These are phyloP conservation scores for Philaenus spumarius DNA, from an alignment of 1,140 invertebrate genomes.

Conservation along the genomic window DNA sequence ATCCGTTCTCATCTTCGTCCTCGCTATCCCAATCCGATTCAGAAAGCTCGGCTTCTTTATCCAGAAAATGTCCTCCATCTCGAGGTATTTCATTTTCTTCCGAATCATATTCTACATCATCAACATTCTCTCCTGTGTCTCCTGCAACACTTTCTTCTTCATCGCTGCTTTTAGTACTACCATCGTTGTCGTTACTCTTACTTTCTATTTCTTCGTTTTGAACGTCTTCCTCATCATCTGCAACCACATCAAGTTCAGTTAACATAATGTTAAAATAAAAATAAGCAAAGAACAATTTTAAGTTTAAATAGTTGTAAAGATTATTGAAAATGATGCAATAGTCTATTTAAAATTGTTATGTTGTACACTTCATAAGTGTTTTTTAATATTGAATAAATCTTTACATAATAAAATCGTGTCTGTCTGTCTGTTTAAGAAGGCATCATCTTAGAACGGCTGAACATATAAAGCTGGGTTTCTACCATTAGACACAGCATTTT, in stretches of 20 bases:
- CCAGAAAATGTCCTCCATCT: slow-evolving; percentile 61
- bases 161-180: slow-evolving; percentile 35
- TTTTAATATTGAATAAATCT: too few species aligned
- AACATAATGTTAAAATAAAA: background rate
- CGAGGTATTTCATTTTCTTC: slow-evolving; percentile 65
- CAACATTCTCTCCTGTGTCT: slow-evolving; percentile 35
- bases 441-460: too few species aligned
- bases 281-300: background rate
- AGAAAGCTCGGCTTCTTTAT: slow-evolving; percentile 79
- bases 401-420: too few species aligned
- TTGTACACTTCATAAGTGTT: too few species aligned
- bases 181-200: slow-evolving; percentile 31
- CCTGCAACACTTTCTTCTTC: slow-evolving; percentile 39
- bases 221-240: slow-evolving; percentile 38
- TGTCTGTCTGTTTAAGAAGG: too few species aligned
- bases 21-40: slow-evolving; percentile 73
- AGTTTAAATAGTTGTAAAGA: too few species aligned
- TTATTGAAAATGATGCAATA: too few species aligned
- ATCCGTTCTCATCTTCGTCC: slow-evolving; percentile 66
- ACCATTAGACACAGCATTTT: too few species aligned
- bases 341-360: too few species aligned
- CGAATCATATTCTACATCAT: slow-evolving; percentile 58
- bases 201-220: slow-evolving; percentile 35
- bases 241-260: background rate
- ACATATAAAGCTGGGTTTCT: too few species aligned